Evolutionary conservation across 2,888 invertebrate genomes (phyloP), one percentile per base, ranked within the genome.

Genomic region (Mimumesa dahlbomi): DNA sequence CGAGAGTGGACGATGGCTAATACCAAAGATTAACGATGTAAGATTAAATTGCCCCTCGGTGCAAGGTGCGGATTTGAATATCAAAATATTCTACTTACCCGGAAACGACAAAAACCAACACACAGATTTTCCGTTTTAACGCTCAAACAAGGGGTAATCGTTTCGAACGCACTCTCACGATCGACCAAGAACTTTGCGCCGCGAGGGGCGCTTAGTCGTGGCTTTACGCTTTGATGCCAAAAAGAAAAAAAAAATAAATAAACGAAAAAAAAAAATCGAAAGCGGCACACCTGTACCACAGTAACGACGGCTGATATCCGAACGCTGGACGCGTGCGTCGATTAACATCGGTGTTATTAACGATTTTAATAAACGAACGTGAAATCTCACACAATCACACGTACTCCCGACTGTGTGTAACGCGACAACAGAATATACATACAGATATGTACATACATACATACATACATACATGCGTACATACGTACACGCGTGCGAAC

Each of bases 1-100:
- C 22, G 18, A 53, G 82, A 81, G 84, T 86, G 84, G 83, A 85
- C 84, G 86, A 88, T 86, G 86, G 88, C 87, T 85, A 75, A 87
- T 87, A 89, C 89, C 89, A 89, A 89, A 89, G 88, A 88, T 84
- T 85, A 85, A 75, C 59, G 54, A 79, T 63, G 66, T 87, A 86
- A 86, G 83, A 82, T 82, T 77, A 77, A 80, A 82, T 76, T 73
- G 82, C 79, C 84, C 82, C 82, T 83, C 78, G 78, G 5, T 68
- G 59, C 68, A 59, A 65, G 34, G 29, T 25, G 36, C 29, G 31
- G 42, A 63, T 31, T 25, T 45, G 49, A 18, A 21, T 50, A 21
- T 34, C 43, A 21, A 14, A 31, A 14, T n/a, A n/a, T 40, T 40
- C 7, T 16, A 5, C 16, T 16, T 16, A 16, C 40, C 18, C 16